A percentile compares a stretch with the other conserved stretches of the same genome.
These are phyloP conservation scores for Drosophila arizonae DNA, from an alignment of 1,140 invertebrate genomes.

Conservation along the genomic window DNA sequence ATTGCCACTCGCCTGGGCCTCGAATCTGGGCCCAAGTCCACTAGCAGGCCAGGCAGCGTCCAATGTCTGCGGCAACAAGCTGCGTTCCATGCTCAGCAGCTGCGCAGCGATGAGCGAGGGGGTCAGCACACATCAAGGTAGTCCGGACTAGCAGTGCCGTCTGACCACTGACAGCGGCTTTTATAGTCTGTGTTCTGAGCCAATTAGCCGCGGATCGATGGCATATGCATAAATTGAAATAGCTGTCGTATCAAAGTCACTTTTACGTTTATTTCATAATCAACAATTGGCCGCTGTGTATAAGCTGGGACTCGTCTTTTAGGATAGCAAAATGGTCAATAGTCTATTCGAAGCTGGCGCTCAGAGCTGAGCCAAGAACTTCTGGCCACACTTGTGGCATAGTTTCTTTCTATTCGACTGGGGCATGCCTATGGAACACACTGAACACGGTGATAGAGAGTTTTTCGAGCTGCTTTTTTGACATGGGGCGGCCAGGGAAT, in stretches of 20 bases:
- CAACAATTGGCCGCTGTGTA: background rate
- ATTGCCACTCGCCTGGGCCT: constrained; percentile 60
- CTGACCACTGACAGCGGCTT: background rate
- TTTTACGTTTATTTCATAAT: constrained; percentile 20
- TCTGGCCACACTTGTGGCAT: constrained; percentile 55
- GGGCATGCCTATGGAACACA: background rate
- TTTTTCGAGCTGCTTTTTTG: background rate
- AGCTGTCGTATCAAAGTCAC: constrained; percentile 52
- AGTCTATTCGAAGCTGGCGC: too few species aligned
- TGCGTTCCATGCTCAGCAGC: constrained; percentile 62
- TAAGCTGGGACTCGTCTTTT: background rate
- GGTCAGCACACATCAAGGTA: constrained; percentile 36
- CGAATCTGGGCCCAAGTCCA: constrained; percentile 45
- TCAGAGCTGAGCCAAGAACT: constrained; percentile 47
- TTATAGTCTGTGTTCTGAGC: constrained; percentile 54
- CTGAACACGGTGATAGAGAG: background rate
- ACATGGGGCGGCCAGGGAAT: background rate
- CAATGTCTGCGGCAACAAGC: constrained; percentile 42
- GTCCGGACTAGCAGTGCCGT: constrained; percentile 16
- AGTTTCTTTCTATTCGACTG: constrained; percentile 26
- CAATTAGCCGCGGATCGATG: constrained; percentile 48
- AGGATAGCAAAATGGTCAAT: too few species aligned
- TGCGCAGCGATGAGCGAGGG: constrained; percentile 6
- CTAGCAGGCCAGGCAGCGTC: constrained; percentile 22
- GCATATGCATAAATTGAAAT: constrained; percentile 1